Base-by-base conservation (phyloP, 2,888 invertebrate species). In the Agriopis leucophaearia region DNA sequence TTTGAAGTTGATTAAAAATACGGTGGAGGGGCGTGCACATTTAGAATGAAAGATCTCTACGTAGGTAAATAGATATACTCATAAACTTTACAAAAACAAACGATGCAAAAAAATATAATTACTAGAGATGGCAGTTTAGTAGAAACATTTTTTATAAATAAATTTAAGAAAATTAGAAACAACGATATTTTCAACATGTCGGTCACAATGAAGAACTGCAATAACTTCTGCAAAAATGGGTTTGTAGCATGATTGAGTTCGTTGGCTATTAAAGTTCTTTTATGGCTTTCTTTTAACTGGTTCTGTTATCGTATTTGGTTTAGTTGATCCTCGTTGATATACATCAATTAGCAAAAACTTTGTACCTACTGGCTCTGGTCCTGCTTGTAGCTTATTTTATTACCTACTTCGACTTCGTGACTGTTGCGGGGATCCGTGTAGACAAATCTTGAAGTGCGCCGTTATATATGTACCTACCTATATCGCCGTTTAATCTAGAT, bases 121-220 rank as follows among this genome's bases (percentile, higher is more conserved):
- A 73, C 73, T 69, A 73, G 42, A 1, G 73, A 71, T 18, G 71
- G 65, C 8, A 68, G 52, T 44, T 71, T 73, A 51, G 51, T 27
- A 47, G 12, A 42, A 12, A 45, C 67, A 67, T 66, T 50, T 55
- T 66, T 36, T 2, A 66, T 59, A 12, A 64, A 55, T 57, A 67
- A 44, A 60, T 63, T 38, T 7, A 64, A 58, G 16, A 68, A 51
- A 50, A 67, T 40, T 13, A 71, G 27, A 35, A 67, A 61, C 8
- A 69, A 42, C 1, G 10, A n/a, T 52, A 54, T 27, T 63, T 67
- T 63, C 6, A 63, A 58, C 67, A 60, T 58, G 51, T 45, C 57
- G 38, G 16, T 52, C n/a, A 42, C 55, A 13, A 2, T 42, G 8
- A 0, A 16, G 36, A 27, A 56, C 13, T 42, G 10, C 13, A 42